Conservation (phyloP, 2,113 vertebrate species). For the Antechinus stuartii region DNA sequence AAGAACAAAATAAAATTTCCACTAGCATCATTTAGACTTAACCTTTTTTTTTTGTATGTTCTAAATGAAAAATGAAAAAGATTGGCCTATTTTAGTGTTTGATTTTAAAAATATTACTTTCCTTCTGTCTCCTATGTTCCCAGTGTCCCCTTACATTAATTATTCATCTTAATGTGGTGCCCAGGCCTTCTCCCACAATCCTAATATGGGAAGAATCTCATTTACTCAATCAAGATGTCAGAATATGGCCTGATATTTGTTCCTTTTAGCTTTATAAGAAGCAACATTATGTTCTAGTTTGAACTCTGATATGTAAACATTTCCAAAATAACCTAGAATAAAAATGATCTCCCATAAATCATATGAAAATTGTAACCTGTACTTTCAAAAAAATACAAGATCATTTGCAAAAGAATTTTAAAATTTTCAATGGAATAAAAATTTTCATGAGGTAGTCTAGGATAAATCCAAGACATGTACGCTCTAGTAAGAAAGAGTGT, state of each 20-base stretch:
- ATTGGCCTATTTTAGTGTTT: conserved; percentile 19
- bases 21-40: conserved; percentile 50
- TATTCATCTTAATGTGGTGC: not conserved
- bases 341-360: not conserved
- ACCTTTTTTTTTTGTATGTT: not conserved
- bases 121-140: not conserved
- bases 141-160: not conserved
- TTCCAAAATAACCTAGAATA: not conserved
- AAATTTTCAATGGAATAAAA: conserved; percentile 39
- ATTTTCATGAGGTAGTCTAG: not conserved
- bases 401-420: conserved; percentile 32
- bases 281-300: not conserved
- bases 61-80: conserved; percentile 44
- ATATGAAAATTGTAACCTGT: not conserved
- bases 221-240: not conserved
- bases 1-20: not conserved
- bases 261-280: not conserved
- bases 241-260: accelerated
- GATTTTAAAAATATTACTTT: not conserved
- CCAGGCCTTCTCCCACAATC: not conserved
- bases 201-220: not conserved
- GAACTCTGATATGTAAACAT: conserved; percentile 19
- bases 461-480: conserved; percentile 38
- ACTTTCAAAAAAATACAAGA: not conserved
- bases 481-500: not conserved